A percentile compares a stretch with the other conserved stretches of the same genome.
Evolutionary conservation across 2,888 invertebrate genomes (phyloP).

Genomic region (Protonemura montana): DNA sequence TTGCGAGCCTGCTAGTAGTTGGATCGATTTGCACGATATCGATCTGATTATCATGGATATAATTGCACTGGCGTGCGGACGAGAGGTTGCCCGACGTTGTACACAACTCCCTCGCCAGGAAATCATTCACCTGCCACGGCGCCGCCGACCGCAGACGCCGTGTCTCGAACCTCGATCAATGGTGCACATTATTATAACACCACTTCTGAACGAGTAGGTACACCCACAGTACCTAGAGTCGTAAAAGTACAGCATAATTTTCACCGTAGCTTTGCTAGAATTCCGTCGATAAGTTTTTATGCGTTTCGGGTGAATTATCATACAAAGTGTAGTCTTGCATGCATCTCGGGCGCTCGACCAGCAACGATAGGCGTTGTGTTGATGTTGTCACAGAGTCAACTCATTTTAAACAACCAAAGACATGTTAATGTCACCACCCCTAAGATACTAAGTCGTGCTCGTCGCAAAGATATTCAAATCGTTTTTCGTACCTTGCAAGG

Average conservation of each 20-base stretch:
- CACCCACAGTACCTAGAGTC: background rate
- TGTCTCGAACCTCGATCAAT: conserved; percentile 7
- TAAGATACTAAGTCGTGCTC: too few species aligned
- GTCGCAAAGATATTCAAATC: too few species aligned
- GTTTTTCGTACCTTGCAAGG: too few species aligned
- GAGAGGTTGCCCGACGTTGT: background rate
- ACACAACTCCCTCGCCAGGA: background rate
- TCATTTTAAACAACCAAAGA: too few species aligned
- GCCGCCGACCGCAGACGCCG: background rate
- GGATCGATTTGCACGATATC: background rate
- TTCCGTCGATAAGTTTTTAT: background rate
- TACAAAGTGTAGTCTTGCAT: background rate
- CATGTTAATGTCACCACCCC: too few species aligned
- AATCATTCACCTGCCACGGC: conserved; percentile 12
- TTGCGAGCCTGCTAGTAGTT: background rate
- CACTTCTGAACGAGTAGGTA: background rate
- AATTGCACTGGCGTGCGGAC: conserved; percentile 12
- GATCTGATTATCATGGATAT: background rate
- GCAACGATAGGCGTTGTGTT: background rate
- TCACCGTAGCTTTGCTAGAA: background rate
- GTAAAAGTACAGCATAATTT: background rate
- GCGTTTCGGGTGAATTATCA: background rate
- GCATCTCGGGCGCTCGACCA: background rate
- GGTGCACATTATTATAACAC: background rate
- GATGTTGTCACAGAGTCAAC: too few species aligned